Percentiles rank a stretch among this genome's conserved stretches.
Evolutionary conservation across 2,797 vertebrate genomes (phyloP).

Genomic region (Sarcophilus harrisii): DNA sequence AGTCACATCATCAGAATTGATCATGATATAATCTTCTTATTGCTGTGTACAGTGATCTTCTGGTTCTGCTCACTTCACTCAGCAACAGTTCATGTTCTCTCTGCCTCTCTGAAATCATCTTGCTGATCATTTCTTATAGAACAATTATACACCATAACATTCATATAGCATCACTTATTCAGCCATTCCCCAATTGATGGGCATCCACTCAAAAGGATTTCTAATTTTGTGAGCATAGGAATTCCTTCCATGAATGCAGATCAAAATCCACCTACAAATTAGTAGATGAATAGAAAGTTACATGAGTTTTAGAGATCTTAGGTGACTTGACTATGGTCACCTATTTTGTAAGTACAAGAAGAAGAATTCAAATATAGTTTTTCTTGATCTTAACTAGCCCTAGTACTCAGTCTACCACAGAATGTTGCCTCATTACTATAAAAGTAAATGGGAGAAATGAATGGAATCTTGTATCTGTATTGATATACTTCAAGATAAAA

Average conservation of each 20-base stretch:
- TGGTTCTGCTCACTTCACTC: no score
- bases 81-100: no score
- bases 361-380: background rate
- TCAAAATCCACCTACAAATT: background rate
- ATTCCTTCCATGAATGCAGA: background rate
- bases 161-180: no score
- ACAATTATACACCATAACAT: no score
- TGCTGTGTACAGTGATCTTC: no score
- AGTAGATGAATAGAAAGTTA: background rate
- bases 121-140: no score
- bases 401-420: background rate
- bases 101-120: no score
- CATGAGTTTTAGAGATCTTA: background rate
- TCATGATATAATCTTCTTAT: no score
- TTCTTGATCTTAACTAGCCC: background rate
- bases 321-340: background rate
- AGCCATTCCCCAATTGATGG: no score
- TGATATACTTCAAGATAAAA: background rate
- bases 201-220: no score
- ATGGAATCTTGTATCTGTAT: background rate
- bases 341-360: background rate
- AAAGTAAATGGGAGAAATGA: background rate
- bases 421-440: background rate
- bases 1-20: no score
- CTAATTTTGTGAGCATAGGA: background rate